phyloP scores from a whole-genome alignment of 1,140 invertebrate genomes.

The Pararge aegeria region DNA sequence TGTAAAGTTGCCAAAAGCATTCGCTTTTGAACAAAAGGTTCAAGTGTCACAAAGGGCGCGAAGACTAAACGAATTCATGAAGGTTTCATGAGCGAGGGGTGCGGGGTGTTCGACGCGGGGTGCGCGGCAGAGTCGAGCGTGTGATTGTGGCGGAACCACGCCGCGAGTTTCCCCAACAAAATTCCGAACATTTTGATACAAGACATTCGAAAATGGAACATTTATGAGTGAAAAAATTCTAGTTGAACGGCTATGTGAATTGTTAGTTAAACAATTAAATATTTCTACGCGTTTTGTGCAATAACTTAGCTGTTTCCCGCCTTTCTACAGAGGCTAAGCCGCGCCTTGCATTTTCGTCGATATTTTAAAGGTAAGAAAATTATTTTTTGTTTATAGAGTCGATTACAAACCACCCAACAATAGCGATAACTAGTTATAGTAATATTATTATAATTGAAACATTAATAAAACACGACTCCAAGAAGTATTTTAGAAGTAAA shows the following conservation, averaged over 20 bases:
- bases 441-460: too few species aligned
- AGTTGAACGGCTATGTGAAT: conserved; percentile 40
- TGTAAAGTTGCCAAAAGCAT: conserved; percentile 35
- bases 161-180: conserved; percentile 35
- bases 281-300: conserved; percentile 43
- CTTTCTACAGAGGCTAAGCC: conserved; percentile 32
- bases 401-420: neutral
- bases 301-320: conserved; percentile 24
- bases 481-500: too few species aligned
- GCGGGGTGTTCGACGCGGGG: conserved; percentile 38
- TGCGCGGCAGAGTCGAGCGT: conserved; percentile 50
- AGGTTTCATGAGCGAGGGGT: conserved; percentile 49
- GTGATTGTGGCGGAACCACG: conserved; percentile 61
- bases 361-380: conserved; percentile 49
- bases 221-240: conserved; percentile 51
- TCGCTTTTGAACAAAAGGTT: conserved; percentile 68
- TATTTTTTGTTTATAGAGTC: conserved; percentile 47
- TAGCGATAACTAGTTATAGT: too few species aligned
- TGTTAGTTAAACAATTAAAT: neutral
- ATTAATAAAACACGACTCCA: too few species aligned
- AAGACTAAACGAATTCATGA: conserved; percentile 66
- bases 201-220: conserved; percentile 34
- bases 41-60: conserved; percentile 74
- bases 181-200: conserved; percentile 30
- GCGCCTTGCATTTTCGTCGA: conserved; percentile 39